Evolutionary conservation across 2,797 vertebrate species (phyloP), one percentile per base, ranked within the genome.

Genomic region (Falco biarmicus): DNA sequence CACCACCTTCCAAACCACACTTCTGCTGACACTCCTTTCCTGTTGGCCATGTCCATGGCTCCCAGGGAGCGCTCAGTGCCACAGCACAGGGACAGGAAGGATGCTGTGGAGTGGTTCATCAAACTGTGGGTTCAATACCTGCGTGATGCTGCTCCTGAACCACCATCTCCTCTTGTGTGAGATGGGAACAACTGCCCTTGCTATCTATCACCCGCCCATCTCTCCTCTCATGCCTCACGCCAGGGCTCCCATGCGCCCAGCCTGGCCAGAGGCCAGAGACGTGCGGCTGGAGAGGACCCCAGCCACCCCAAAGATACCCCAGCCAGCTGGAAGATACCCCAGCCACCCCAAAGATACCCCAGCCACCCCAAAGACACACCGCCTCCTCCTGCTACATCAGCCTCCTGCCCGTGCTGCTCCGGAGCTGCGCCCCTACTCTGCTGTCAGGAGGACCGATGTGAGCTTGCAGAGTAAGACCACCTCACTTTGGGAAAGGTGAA

Each of bases 1-100:
- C 31, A 60, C 11, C 28, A 21, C 47, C 22, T 53, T 24, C 57
- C 47, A 25, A 70, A 29, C 7, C 24, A 15, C 5, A 2, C 22
- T 57, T 66, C 26, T 48, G 39, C 17, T 2, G 3, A n/a, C 8
- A 17, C 9, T 39, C 34, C 51, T 37, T 78, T 48, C 24, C 79
- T 15, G 10, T 5, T 2, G 17, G 65, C 53, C 0, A 0, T 34
- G 70, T 25, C 9, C 3, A 1, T 11, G 45, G 60, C 37, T 60
- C 41, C 26, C 1, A 1, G 34, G 9, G 56, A 51, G 39, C 53
- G 28, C 7, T 24, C 48, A 7, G 25, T 11, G 28, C 70, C 5
- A 3, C 8, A 7, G 48, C 1, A 1, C 6, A 13, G 61, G 60
- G 39, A 26, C 17, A 31, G 20, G 17, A 75, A n/a, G 78, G 39